phyloP scores from a whole-genome alignment of 30 jellyfish, hydroid and myxozoan genomes.

The Cassiopea xamachana region DNA sequence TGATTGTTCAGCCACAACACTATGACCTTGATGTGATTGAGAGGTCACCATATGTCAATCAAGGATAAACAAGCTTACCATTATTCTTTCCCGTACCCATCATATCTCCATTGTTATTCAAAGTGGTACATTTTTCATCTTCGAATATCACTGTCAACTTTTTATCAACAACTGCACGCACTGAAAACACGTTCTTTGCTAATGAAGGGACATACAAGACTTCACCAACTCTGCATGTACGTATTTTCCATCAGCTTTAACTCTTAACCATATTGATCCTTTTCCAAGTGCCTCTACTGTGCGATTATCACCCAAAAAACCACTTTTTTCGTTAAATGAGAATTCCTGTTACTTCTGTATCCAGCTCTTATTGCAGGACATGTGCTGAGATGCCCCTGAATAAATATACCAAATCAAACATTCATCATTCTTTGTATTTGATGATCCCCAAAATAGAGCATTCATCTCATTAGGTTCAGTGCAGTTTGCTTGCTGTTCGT shows the following conservation, averaged over 20 bases:
- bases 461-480: not conserved
- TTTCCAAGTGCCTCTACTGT: constrained; percentile 18
- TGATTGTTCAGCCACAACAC: not conserved
- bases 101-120: constrained; percentile 22
- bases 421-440: constrained; percentile 9
- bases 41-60: not conserved
- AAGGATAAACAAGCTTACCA: constrained; percentile 14
- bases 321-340: not conserved
- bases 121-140: constrained; percentile 4
- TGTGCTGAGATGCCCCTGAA: constrained; percentile 67
- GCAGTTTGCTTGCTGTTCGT: not conserved
- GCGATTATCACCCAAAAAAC: constrained; percentile 37
- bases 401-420: constrained; percentile 6
- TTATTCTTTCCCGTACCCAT: constrained; percentile 16
- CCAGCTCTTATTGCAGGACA: constrained; percentile 27
- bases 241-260: constrained; percentile 28
- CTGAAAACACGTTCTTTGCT: constrained; percentile 33
- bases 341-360: not conserved
- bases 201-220: constrained; percentile 52
- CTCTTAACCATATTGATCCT: constrained; percentile 31
- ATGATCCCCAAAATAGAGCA: constrained; percentile 32
- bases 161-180: constrained; percentile 29
- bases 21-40: constrained; percentile 6
- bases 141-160: not conserved
- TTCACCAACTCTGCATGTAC: not conserved